phyloP scores from a whole-genome alignment of 1,140 invertebrate genomes.

The Sminthurides bifidus region DNA sequence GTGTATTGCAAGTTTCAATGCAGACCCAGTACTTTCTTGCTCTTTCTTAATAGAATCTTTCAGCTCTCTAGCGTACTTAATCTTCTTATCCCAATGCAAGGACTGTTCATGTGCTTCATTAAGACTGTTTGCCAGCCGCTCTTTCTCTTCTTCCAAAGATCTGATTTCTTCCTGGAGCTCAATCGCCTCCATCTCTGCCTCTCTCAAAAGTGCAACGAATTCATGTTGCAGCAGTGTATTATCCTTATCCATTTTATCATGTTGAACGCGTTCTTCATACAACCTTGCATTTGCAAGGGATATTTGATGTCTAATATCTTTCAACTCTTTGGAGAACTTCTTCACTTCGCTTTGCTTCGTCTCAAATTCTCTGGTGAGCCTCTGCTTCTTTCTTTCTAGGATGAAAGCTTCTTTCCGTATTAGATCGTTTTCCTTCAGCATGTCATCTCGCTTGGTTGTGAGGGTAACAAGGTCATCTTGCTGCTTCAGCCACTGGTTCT shows the following conservation, averaged over 20 bases:
- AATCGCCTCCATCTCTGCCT: slow-evolving; percentile 47
- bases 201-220: slow-evolving; percentile 39
- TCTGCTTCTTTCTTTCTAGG: slow-evolving; percentile 58
- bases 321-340: slow-evolving; percentile 47
- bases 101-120: slow-evolving; percentile 51
- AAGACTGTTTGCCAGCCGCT: slow-evolving; percentile 47
- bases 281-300: slow-evolving; percentile 47
- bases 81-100: slow-evolving; percentile 66
- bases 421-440: slow-evolving; percentile 51
- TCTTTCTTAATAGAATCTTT: slow-evolving; percentile 52
- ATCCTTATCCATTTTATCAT: slow-evolving; percentile 46
- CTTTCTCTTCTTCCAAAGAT: slow-evolving; percentile 51
- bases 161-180: slow-evolving; percentile 51
- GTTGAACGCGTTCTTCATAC: slow-evolving; percentile 46
- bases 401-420: slow-evolving; percentile 59
- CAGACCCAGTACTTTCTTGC: slow-evolving; percentile 42
- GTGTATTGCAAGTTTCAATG: slow-evolving; percentile 67
- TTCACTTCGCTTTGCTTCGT: slow-evolving; percentile 44
- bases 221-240: slow-evolving; percentile 47
- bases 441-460: slow-evolving; percentile 49
- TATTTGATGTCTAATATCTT: slow-evolving; percentile 46
- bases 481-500: slow-evolving; percentile 59
- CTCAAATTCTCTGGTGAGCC: slow-evolving; percentile 51
- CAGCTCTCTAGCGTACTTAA: slow-evolving; percentile 51
- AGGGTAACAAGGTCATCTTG: slow-evolving; percentile 55